These are phyloP conservation scores for Ferrisia virgata DNA, from an alignment of 2,888 invertebrate genomes.

Conservation along the genomic window DNA sequence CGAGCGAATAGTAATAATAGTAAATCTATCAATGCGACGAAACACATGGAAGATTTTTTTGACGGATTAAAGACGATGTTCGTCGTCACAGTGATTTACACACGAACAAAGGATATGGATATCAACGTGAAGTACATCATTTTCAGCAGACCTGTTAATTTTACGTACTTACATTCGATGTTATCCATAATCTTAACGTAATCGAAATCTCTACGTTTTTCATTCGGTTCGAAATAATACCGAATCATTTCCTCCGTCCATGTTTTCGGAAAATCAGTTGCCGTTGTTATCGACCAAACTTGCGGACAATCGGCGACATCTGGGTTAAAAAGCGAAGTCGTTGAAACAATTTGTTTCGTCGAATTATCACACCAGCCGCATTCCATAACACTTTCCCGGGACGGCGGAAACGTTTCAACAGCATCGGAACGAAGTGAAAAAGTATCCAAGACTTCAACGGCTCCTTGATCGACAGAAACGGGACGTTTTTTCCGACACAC, in stretches of 20 bases:
- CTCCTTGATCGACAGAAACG: not conserved
- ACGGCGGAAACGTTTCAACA: not conserved
- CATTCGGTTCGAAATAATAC: slow-evolving; percentile 20
- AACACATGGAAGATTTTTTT: no score
- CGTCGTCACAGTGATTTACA: no score
- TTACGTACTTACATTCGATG: not conserved
- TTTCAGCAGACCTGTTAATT: not conserved
- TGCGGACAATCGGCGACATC: no score
- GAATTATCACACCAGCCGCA: not conserved
- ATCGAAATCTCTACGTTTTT: slow-evolving; percentile 12
- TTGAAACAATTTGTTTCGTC: not conserved
- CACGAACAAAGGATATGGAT: no score
- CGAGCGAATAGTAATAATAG: no score
- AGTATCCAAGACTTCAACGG: no score
- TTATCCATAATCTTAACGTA: slow-evolving; percentile 6
- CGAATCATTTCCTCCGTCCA: slow-evolving; percentile 35
- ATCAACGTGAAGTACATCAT: no score
- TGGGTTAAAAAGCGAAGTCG: no score
- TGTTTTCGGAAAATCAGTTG: slow-evolving; percentile 4
- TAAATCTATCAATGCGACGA: no score
- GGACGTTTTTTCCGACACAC: no score
- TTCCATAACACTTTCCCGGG: not conserved
- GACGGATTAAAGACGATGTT: no score
- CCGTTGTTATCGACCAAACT: not conserved
- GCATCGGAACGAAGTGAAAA: no score